A percentile compares a stretch with the other conserved stretches of the same genome.
These are phyloP conservation scores for Lasioglossum leucozonium DNA, from an alignment of 2,888 invertebrate species.

Conservation along the genomic window DNA sequence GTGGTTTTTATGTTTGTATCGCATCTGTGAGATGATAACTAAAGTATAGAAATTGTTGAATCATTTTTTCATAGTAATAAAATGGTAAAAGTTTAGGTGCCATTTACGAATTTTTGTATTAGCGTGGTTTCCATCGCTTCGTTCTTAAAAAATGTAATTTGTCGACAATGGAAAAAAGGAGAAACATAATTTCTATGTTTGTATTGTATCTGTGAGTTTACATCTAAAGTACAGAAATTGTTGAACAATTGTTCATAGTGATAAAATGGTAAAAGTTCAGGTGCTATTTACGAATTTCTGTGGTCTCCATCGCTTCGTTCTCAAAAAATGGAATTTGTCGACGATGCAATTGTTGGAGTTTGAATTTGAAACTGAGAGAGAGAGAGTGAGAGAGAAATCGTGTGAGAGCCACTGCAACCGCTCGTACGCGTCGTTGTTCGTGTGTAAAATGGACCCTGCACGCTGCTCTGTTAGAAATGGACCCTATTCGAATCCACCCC, in stretches of 20 bases:
- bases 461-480: slow-evolving; percentile 50
- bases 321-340: neutral
- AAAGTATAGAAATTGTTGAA: too few species aligned
- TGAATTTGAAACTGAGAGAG: neutral
- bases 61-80: too few species aligned
- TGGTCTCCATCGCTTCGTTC: neutral
- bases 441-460: slow-evolving; percentile 18
- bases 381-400: neutral
- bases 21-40: too few species aligned
- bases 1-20: too few species aligned
- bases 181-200: too few species aligned
- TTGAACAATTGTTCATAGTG: neutral
- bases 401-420: slow-evolving; percentile 57
- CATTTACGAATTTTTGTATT: too few species aligned
- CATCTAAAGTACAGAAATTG: too few species aligned
- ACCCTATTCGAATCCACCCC: slow-evolving; percentile 58
- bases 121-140: too few species aligned
- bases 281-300: neutral
- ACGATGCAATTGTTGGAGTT: neutral
- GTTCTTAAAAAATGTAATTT: too few species aligned
- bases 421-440: slow-evolving; percentile 56
- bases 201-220: too few species aligned
- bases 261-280: neutral
- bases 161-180: too few species aligned
- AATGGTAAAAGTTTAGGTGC: too few species aligned